Evolutionary conservation across 2,113 vertebrate genomes (phyloP), one percentile per base, ranked within the genome.

Genomic region (Oryzias melastigma): DNA sequence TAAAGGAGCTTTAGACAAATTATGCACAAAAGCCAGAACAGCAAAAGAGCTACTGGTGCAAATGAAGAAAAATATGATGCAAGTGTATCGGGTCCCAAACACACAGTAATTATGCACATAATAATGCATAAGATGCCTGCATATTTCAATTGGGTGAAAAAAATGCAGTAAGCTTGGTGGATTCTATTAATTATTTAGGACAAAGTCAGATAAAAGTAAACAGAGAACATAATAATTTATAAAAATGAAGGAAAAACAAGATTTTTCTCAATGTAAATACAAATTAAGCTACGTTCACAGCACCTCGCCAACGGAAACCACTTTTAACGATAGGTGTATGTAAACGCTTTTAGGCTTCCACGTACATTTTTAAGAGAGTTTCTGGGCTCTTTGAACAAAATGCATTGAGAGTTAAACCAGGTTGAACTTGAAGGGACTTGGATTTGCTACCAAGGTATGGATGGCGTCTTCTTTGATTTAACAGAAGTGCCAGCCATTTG

Each of bases 1-100:
- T 65, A 80, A 77, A 74, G 84, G 57, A 74, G 78, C 64, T 76
- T 70, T 52, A 72, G 73, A 84, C 66, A 51, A 76, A 80, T 81
- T 68, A 65, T 58, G 68, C 67, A 52, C 70, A 49, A 67, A 64
- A 73, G 67, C 44, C 29, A 63, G 62, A 68, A 78, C 42, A 55
- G 68, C 58, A 57, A 18, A 55, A 64, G 43, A 73, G 72, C 66
- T 62, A 50, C 61, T 52, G 22, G 19, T 52, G 65, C 59, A 54
- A 44, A 55, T 25, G 45, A 2, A 51, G 40, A 22, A 52, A 35
- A 47, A 59, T 50, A 45, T 40, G 18, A 46, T 42, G 55, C n/a
- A n/a, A 68, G 7, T 35, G 52, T 69, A 65, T 47, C 51, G 62
- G 68, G 68, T 52, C 22, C 29, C 8, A 25, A 55, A 49, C 17